Conservation (phyloP, 2,888 invertebrate species). For the Sphaerophoria rueppellii region DNA sequence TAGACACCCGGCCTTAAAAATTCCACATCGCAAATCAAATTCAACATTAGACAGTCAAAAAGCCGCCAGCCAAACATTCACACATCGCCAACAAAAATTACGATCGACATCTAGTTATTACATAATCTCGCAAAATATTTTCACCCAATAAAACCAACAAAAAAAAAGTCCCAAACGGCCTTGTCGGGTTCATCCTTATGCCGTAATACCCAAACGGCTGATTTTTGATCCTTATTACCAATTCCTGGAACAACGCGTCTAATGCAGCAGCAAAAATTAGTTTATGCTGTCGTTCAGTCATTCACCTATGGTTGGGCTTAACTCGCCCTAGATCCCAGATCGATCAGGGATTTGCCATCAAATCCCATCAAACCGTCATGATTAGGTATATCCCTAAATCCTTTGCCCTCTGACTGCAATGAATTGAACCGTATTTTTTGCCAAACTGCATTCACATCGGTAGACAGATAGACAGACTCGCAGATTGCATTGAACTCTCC, state of each 20-base stretch:
- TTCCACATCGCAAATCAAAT: background rate
- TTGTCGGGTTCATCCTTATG: conserved; percentile 1
- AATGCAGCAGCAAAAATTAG: conserved; percentile 69
- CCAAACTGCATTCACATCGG: background rate
- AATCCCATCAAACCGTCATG: background rate
- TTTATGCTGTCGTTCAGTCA: conserved; percentile 45
- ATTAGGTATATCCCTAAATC: background rate
- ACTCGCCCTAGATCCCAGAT: conserved; percentile 3
- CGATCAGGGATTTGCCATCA: background rate
- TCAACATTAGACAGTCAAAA: background rate
- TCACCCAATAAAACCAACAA: background rate
- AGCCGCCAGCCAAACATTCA: background rate
- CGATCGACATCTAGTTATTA: background rate
- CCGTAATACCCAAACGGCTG: conserved; percentile 50
- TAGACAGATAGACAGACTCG: conserved; percentile 28
- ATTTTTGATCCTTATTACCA: conserved; percentile 55
- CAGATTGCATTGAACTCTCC: conserved; percentile 38
- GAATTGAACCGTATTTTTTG: background rate
- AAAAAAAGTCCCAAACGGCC: background rate
- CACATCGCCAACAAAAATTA: background rate
- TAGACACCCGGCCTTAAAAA: background rate
- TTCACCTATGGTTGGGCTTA: background rate
- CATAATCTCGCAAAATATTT: background rate
- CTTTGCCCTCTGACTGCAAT: conserved; percentile 14
- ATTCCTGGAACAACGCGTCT: conserved; percentile 50